Base-by-base conservation (phyloP, 2,888 invertebrate genomes). In the Cephus pygmeus region DNA sequence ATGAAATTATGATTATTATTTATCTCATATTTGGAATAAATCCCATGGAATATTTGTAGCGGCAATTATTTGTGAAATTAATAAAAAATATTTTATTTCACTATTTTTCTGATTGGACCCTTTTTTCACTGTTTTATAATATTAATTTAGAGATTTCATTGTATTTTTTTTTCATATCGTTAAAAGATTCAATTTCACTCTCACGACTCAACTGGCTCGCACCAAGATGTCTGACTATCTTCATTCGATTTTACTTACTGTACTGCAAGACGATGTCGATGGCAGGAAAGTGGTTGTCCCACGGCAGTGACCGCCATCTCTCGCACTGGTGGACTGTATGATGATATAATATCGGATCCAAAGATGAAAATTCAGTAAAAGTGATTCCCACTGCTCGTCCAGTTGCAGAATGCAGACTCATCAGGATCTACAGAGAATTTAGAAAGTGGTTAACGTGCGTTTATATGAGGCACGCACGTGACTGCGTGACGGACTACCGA, bases 291-390 rank as follows among this genome's bases (percentile, higher is more conserved):
- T 79, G 87, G 82, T 83, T 80, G 85, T 83, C 84, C 84, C 87
- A 86, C 87, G 84, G 87, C 85, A 89, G 89, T 90, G 88, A 89
- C 84, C 88, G 89, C 91, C 91, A 91, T 91, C 89, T 89, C 91
- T 89, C 87, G 88, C 87, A 83, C 84, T 87, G 84, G 83, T 82
- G 83, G 82, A 80, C 83, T 86, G 83, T 87, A 86, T 90, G 88
- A 90, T 89, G 88, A 90, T 89, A 88, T 88, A 90, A 89, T 90
- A 90, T 91, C 86, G 88, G 88, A 87, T 82, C 85, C 84, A 79
- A 81, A 83, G 79, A 81, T 84, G 87, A 87, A 88, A 88, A 88
- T 87, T 87, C 86, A 83, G 87, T 85, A 85, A 87, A 89, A 87
- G 87, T 84, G 88, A 86, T 87, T 87, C 86, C 85, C 86, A 86